Percentiles rank a stretch among this genome's conserved stretches.
Evolutionary conservation across 2,797 vertebrate species (phyloP).

Genomic region (Acanthis flammea): DNA sequence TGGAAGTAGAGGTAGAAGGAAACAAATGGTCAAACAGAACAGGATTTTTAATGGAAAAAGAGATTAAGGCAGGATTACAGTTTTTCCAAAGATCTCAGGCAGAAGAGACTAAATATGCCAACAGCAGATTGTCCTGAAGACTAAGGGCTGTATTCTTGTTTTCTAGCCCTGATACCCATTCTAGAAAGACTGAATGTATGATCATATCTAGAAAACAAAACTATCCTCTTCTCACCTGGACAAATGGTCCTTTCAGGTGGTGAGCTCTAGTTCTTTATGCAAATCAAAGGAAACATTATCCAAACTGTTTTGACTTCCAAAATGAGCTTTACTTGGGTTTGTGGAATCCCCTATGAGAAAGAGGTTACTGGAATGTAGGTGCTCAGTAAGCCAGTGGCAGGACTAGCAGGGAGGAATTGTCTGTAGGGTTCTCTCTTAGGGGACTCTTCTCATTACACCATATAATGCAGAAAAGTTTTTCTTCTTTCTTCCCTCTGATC

Average conservation of each 20-base stretch:
- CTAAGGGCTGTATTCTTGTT: background rate
- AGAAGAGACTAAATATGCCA: background rate
- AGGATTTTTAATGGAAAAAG: background rate
- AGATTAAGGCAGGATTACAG: slow-evolving; percentile 4
- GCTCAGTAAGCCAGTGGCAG: background rate
- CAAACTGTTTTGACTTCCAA: background rate
- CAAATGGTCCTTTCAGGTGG: background rate
- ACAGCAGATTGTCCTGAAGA: background rate
- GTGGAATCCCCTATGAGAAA: background rate
- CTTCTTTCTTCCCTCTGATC: background rate
- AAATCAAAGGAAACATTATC: background rate
- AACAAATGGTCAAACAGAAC: background rate
- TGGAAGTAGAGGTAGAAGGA: background rate
- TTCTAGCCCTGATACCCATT: background rate
- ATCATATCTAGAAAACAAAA: background rate
- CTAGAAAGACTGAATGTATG: background rate
- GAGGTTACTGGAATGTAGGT: background rate
- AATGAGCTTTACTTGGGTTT: background rate
- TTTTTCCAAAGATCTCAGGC: background rate
- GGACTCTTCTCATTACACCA: background rate
- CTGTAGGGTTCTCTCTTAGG: background rate
- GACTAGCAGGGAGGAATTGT: background rate
- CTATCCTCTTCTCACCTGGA: background rate
- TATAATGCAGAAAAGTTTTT: background rate
- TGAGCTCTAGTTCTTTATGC: background rate